Evolutionary conservation across 1,140 invertebrate species (phyloP).

Genomic region (Drosophila novamexicana): DNA sequence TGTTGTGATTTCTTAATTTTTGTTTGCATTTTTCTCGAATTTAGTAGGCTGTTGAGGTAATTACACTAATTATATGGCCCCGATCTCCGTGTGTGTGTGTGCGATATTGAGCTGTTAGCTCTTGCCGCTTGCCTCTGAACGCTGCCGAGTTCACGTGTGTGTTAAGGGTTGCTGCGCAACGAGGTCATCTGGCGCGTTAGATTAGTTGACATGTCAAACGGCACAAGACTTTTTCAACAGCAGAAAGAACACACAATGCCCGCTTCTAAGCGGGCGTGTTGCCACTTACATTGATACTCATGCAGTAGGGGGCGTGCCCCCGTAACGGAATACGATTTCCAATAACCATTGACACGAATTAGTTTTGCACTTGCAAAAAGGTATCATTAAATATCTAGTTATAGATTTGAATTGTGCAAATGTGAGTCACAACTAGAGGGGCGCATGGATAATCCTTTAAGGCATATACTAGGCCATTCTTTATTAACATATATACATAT

Average conservation of each 20-base stretch:
- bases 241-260: slow-evolving; percentile 16
- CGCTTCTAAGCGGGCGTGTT: slow-evolving; percentile 5
- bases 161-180: slow-evolving; percentile 57
- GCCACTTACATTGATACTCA: slow-evolving; percentile 17
- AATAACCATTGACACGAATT: background rate
- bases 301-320: background rate
- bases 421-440: too few relatives aligned
- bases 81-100: slow-evolving; percentile 3
- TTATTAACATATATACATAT: too few relatives aligned
- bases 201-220: slow-evolving; percentile 59
- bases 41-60: slow-evolving; percentile 82
- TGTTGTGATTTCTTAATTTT: slow-evolving; percentile 84
- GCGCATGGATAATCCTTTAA: too few relatives aligned
- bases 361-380: too few relatives aligned
- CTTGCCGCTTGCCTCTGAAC: slow-evolving; percentile 1
- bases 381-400: too few relatives aligned
- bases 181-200: slow-evolving; percentile 60
- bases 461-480: too few relatives aligned
- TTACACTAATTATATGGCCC: slow-evolving; percentile 79
- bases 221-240: slow-evolving; percentile 29
- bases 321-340: background rate
- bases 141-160: too few relatives aligned
- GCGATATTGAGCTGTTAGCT: slow-evolving; percentile 23
- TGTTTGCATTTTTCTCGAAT: slow-evolving; percentile 83
- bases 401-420: too few relatives aligned